Conservation (phyloP, 2,888 invertebrate species). For the Hybos culiciformis region DNA sequence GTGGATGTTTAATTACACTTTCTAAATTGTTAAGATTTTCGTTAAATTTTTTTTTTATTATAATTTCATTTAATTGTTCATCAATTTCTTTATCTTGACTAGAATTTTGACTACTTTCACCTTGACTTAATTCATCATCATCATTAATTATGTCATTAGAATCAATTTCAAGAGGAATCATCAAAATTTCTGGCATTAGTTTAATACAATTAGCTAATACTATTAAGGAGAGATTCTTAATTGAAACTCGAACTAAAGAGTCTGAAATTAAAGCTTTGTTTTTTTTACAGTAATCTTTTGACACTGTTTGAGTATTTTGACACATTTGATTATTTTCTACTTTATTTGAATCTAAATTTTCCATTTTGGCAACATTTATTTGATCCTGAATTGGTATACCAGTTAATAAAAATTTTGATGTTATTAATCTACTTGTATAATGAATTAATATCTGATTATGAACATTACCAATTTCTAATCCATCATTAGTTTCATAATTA, state of each 20-base stretch:
- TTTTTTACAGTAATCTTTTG: too few relatives aligned
- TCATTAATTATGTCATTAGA: conserved; percentile 22
- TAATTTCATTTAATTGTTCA: background rate
- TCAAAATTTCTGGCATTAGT: conserved; percentile 58
- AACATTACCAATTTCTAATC: conserved; percentile 27
- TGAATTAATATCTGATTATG: conserved; percentile 31
- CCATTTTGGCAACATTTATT: too few relatives aligned
- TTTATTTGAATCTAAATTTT: background rate
- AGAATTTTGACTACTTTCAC: too few relatives aligned
- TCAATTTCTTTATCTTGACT: too few relatives aligned
- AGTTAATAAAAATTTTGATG: conserved; percentile 30
- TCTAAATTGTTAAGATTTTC: background rate
- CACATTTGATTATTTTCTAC: too few relatives aligned
- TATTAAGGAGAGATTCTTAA: conserved; percentile 73
- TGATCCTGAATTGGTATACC: conserved; percentile 36
- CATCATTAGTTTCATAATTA: background rate
- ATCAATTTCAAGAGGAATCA: conserved; percentile 48
- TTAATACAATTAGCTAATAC: conserved; percentile 64
- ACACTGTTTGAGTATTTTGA: background rate
- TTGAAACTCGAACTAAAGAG: conserved; percentile 68
- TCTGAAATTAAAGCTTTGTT: conserved; percentile 53
- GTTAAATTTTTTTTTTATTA: background rate
- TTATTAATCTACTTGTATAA: conserved; percentile 30
- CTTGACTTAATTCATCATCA: background rate
- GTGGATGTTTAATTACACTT: background rate